A percentile compares a stretch with the other conserved stretches of the same genome.
These are phyloP conservation scores for Psephotus haematonotus DNA, from an alignment of 2,113 vertebrate genomes.

Conservation along the genomic window DNA sequence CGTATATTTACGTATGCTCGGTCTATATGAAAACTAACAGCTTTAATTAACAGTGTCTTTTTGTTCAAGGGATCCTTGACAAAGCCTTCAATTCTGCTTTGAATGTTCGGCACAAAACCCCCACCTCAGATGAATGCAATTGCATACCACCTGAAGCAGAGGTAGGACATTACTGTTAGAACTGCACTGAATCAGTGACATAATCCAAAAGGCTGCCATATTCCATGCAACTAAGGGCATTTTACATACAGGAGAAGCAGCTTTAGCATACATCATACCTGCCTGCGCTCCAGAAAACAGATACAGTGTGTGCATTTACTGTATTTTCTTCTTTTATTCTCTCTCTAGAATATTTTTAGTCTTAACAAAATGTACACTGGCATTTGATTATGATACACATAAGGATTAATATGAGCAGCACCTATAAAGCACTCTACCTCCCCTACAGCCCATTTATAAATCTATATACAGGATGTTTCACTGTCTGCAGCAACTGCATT, in stretches of 20 bases:
- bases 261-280: neutral
- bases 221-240: neutral
- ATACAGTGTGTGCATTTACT: neutral
- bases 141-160: neutral
- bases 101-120: neutral
- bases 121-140: neutral
- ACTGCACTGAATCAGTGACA: neutral
- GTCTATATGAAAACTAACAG: neutral
- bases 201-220: neutral
- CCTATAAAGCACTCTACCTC: slow-evolving; percentile 20
- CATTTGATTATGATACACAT: neutral
- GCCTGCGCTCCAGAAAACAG: neutral
- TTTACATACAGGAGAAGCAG: neutral
- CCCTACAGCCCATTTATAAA: slow-evolving; percentile 55
- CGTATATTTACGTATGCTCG: neutral
- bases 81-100: neutral
- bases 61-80: neutral
- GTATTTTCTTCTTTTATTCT: neutral
- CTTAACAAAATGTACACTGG: neutral
- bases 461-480: slow-evolving; percentile 35
- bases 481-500: neutral
- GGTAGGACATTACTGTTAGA: neutral
- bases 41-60: neutral
- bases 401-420: neutral
- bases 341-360: neutral